Base-by-base conservation (phyloP, 92 coral and sea anemone genomes). In the Palythoa grandis region DNA sequence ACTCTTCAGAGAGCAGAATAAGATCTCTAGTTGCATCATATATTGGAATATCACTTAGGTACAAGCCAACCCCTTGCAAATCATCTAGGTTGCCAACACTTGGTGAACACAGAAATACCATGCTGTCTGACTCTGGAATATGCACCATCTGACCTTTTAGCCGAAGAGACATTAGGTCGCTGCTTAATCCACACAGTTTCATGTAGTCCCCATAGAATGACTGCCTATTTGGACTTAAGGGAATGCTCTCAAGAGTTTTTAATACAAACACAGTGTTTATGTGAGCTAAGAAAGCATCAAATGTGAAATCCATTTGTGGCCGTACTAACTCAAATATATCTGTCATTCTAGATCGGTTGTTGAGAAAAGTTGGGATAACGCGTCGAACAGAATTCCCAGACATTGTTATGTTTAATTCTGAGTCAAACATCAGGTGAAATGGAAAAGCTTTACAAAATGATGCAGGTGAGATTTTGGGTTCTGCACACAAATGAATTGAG, bases 181-280 rank as follows among this genome's bases (percentile, higher is more conserved):
- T 70, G 66, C 87, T 87, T 17, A 79, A 82, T 68, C 82, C 84
- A 76, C 86, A 65, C 20, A 58, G 79, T 76, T 56, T 83, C 61
- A 43, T 67, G 76, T 52, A 74, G 38, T 60, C 84, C 16, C 69
- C 73, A 37, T 69, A 69, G 52, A 83, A 22, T 71, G 87, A 22
- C 47, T 83, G 67, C 38, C 52, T 20, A 16, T 53, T 83, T 10
- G 91, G 89, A 14, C 65, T 19, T 56, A 56, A 74, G 1, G 90
- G 88, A 16, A 84, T 89, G 5, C 89, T 91, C 83, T 86, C 94
- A 15, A 87, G 87, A 15, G 98, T 93, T 57, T 85, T 93, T 73
- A 95, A 77, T 57, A 95, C 98, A 88, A 95, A 95, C 23, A 95
- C 96, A 20, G 98, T 95, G 86, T 95, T 95, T 58, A 95, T 95